These are phyloP conservation scores for Drosophila eohydei DNA, from an alignment of 2,888 invertebrate genomes.

Conservation along the genomic window DNA sequence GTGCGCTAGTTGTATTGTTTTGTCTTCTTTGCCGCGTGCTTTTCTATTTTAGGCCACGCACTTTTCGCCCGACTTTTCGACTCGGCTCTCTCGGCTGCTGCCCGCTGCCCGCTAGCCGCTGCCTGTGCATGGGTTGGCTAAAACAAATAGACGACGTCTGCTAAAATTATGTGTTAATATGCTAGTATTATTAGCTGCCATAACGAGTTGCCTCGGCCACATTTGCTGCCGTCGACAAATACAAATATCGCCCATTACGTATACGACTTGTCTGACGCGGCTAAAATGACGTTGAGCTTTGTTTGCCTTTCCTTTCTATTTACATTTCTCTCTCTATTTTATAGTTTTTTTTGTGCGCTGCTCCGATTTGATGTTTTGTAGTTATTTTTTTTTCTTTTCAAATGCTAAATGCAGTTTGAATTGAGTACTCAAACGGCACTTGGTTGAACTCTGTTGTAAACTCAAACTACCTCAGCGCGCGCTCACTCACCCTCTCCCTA, in stretches of 20 bases:
- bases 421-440: constrained; percentile 54
- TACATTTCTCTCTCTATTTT: neutral
- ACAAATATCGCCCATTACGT: constrained; percentile 68
- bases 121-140: constrained; percentile 34
- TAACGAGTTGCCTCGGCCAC: constrained; percentile 46
- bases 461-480: neutral
- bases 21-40: constrained; percentile 36
- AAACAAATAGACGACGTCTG: constrained; percentile 69
- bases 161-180: constrained; percentile 77
- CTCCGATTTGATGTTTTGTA: neutral
- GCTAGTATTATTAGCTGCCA: constrained; percentile 76
- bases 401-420: constrained; percentile 60
- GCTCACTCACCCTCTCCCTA: no score
- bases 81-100: constrained; percentile 11
- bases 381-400: constrained; percentile 22
- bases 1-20: constrained; percentile 29
- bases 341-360: neutral
- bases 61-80: constrained; percentile 50
- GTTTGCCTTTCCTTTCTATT: constrained; percentile 5
- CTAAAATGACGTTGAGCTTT: constrained; percentile 38
- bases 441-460: constrained; percentile 12
- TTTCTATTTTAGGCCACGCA: constrained; percentile 66
- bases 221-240: constrained; percentile 28
- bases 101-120: constrained; percentile 1
- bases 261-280: constrained; percentile 58